Evolutionary conservation across 2,888 invertebrate species (phyloP), one percentile per base, ranked within the genome.

Genomic region (Apodemia duryi): DNA sequence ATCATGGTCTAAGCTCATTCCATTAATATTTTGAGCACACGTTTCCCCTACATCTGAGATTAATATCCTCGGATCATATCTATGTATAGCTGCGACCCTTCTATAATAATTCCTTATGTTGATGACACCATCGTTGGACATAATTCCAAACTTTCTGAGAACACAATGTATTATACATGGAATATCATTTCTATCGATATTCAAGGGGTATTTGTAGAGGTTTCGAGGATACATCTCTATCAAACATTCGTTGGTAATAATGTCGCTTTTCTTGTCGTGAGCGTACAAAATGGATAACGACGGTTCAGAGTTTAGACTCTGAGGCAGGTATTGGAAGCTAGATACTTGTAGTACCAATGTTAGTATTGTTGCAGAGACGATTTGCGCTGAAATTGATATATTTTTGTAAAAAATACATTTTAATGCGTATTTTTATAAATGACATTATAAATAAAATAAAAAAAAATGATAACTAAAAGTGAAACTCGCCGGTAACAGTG

Each of bases 111-210:
- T 90, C 70, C 80, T 82, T 65, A 90, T 88, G 67, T 85, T 91
- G 10, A 91, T 89, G 2, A 74, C 76, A 0, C 91, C 91, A 62
- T 89, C 90, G 61, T 86, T 90, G 10, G 84, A 76, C 89, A 91
- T 91, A 38, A 91, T 91, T 11, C 88, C 91, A 68, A 91, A 91
- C 68, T 90, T 91, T 75, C 85, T 90, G 65, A 91, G 75, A 57
- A 91, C 90, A 69, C 91, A 91, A 67, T 91, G 91, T 66, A 91
- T 86, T 62, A 91, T 87, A 70, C 91, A 91, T 0, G 91, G 91
- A 1, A 91, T 81, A 5, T 91, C 91, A 63, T 88, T 90, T 54
- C 85, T 78, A 68, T 90, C 89, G 46, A 91, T 86, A 11, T 76
- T 80, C 4, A 89, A 70, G 0, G 90, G 91, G 61, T 90, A 90